These are phyloP conservation scores for Galerucella nymphaeae DNA, from an alignment of 2,888 invertebrate species.

Conservation along the genomic window DNA sequence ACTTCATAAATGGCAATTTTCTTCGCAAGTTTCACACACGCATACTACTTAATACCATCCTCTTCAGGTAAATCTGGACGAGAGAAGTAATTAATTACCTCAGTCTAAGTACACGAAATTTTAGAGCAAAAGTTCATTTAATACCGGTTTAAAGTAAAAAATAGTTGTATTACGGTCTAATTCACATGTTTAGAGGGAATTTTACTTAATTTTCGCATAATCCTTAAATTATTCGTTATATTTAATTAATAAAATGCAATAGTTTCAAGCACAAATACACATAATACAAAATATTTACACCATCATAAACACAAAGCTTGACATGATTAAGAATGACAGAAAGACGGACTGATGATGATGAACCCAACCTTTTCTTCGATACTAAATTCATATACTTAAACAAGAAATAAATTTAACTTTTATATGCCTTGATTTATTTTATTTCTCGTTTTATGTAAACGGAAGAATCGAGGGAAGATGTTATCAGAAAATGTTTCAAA, in stretches of 20 bases:
- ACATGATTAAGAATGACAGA: constrained; percentile 20
- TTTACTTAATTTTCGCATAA: not conserved
- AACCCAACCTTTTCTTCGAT: constrained; percentile 20
- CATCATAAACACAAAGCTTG: constrained; percentile 34
- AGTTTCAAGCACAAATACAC: constrained; percentile 3
- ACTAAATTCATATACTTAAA: too few relatives aligned
- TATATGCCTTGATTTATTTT: too few relatives aligned
- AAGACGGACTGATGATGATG: constrained; percentile 3
- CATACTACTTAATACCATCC: constrained; percentile 10
- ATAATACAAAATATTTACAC: constrained; percentile 29
- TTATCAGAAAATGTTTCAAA: too few relatives aligned
- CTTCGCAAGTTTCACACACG: constrained; percentile 6
- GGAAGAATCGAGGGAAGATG: too few relatives aligned
- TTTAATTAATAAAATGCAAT: constrained; percentile 8
- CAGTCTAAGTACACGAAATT: constrained; percentile 33
- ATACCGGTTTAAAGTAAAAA: constrained; percentile 42
- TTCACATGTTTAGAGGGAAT: constrained; percentile 31
- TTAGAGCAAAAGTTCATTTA: constrained; percentile 46
- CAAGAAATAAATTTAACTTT: too few relatives aligned
- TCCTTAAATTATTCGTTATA: not conserved
- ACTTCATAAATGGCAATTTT: constrained; percentile 20
- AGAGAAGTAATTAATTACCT: constrained; percentile 18
- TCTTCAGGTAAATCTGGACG: constrained; percentile 7
- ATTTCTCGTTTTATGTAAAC: too few relatives aligned
- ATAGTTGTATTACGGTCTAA: constrained; percentile 25